Base-by-base conservation (phyloP, 2,888 invertebrate genomes). In the Amphipyra berbera region DNA sequence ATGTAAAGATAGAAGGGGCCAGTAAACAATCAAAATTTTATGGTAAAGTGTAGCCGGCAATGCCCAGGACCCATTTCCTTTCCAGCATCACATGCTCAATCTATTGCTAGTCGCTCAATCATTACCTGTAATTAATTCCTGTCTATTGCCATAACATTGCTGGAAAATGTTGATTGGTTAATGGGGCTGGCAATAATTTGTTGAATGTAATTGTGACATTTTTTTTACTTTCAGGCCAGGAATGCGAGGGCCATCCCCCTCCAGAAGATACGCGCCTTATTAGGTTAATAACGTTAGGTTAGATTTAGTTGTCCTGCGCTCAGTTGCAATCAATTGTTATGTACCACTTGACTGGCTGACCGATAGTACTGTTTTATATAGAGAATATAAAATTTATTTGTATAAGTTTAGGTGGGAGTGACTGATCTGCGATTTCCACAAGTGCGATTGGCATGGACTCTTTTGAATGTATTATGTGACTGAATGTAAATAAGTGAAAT, bases 201-300 rank as follows among this genome's bases (percentile, higher is more conserved):
- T 84, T 96, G 0, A 14, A 14, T 14, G 1, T 14, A 47, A 37
- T 33, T 41, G 13, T 50, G n/a, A 7, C 14, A 3, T 21, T 41
- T 30, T 77, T 82, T 80, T 79, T 89, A 77, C 78, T 95, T 95
- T 78, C 95, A 97, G 97, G 94, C 96, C 97, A 76, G 96, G 96
- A 70, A 96, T 97, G 95, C 96, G 98, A 82, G 97, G 97, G 84
- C 97, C 97, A 46, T 97, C 97, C 64, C 97, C 98, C 67, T 96
- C 97, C 79, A 96, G 97, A 92, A 96, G 98, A 93, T 98, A 97
- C 94, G 97, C 98, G 90, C 98, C 98, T 77, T 98, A 98, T 95
- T 98, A 95, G 82, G 30, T 53, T 70, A 61, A 35, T 57, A 57
- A n/a, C n/a, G n/a, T 63, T 63, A 71, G 57, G 45, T 56, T 71